phyloP scores from a whole-genome alignment of 2,113 vertebrate species.

The Charadrius vociferus region DNA sequence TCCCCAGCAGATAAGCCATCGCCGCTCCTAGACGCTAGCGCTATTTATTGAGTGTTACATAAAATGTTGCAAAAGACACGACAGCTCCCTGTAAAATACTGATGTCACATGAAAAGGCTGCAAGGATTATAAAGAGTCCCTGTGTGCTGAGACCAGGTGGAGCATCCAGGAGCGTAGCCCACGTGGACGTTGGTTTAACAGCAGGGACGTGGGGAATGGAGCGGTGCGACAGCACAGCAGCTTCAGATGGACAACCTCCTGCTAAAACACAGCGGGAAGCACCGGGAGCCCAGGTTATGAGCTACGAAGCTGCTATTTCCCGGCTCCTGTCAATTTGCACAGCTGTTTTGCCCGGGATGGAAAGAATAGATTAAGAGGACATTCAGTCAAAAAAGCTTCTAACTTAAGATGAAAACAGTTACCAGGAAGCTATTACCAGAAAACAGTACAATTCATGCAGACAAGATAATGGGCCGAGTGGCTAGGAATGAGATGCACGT shows the following conservation, averaged over 20 bases:
- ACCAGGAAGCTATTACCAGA: not conserved
- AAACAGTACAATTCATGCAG: not conserved
- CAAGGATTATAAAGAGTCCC: not conserved
- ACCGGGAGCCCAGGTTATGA: not conserved
- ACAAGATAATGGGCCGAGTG: not conserved
- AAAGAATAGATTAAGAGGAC: not conserved
- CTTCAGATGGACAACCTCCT: not conserved
- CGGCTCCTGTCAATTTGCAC: not conserved
- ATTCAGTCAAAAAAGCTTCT: not conserved
- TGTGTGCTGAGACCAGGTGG: not conserved
- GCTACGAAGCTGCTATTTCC: not conserved
- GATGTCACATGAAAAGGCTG: not conserved
- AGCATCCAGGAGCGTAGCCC: not conserved
- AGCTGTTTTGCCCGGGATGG: not conserved
- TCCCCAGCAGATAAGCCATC: not conserved
- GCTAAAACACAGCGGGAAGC: not conserved
- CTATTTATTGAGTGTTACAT: not conserved
- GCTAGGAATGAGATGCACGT: not conserved
- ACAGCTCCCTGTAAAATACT: not conserved
- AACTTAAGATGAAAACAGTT: not conserved
- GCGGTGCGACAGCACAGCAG: not conserved
- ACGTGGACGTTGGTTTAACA: not conserved
- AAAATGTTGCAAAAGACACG: not conserved
- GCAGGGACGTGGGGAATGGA: rapidly evolving
- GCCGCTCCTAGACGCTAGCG: not conserved